Conservation (phyloP, 2,888 invertebrate species). For the Callinectes sapidus region DNA sequence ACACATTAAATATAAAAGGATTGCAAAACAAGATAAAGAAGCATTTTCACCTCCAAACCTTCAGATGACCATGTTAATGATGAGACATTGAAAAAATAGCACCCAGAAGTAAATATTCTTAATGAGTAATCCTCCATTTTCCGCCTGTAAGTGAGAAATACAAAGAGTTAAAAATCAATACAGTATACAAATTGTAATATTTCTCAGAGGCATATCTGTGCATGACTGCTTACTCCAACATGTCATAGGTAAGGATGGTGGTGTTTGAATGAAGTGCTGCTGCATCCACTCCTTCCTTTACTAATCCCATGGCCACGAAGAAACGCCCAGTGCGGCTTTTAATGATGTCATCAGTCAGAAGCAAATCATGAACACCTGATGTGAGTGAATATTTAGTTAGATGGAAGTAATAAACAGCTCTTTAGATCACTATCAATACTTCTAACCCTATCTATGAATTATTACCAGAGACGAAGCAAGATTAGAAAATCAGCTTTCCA, state of each 20-base stretch:
- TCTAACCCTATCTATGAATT: background rate
- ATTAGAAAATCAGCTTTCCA: background rate
- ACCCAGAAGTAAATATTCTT: constrained; percentile 75
- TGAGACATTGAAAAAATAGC: constrained; percentile 75
- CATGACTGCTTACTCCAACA: background rate
- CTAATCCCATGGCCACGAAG: constrained; percentile 20
- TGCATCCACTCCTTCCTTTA: background rate
- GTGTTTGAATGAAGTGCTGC: constrained; percentile 8
- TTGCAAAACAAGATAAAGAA: background rate
- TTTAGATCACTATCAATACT: background rate
- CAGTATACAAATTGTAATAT: background rate
- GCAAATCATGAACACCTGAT: constrained; percentile 22
- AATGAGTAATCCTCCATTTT: constrained; percentile 74
- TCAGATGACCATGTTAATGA: constrained; percentile 74
- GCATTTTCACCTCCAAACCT: constrained; percentile 73
- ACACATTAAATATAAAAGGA: background rate
- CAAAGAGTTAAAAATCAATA: background rate
- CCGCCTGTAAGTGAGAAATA: background rate
- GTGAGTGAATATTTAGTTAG: background rate
- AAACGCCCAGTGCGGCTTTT: constrained; percentile 28
- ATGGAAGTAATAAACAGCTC: background rate
- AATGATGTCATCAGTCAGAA: background rate
- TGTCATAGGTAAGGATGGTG: constrained; percentile 28
- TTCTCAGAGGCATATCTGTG: background rate
- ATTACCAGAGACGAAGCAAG: background rate